Percentiles rank a stretch among this genome's conserved stretches.
Conservation (phyloP, 2,888 invertebrate species). For the Eilema depressum region DNA sequence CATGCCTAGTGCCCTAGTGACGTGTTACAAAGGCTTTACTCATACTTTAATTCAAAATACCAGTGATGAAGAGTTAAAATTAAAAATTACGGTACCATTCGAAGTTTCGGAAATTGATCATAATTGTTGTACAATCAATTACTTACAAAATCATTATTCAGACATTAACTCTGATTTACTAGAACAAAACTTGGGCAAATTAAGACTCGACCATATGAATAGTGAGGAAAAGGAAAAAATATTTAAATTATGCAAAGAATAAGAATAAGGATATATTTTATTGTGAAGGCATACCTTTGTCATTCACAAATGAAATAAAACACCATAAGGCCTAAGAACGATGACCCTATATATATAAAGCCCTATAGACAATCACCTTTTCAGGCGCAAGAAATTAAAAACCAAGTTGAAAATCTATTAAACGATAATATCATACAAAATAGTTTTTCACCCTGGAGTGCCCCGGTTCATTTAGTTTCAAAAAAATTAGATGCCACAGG, state of each 20-base stretch:
- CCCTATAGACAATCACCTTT: conserved; percentile 20
- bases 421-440: conserved; percentile 49
- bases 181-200: not conserved
- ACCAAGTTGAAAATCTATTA: conserved; percentile 44
- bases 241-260: conserved; percentile 44
- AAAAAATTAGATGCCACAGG: conserved; percentile 60
- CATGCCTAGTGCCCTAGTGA: not conserved
- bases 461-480: conserved; percentile 58
- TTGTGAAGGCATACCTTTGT: conserved; percentile 47
- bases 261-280: conserved; percentile 58
- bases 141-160: not conserved
- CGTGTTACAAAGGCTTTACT: not conserved
- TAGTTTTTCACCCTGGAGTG: conserved; percentile 57
- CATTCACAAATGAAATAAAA: conserved; percentile 30
- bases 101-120: not conserved
- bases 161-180: too few species aligned
- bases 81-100: not conserved
- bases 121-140: not conserved
- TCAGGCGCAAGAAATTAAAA: conserved; percentile 48
- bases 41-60: conserved; percentile 5
- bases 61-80: not conserved
- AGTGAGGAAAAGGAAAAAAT: conserved; percentile 49
- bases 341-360: conserved; percentile 14
- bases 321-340: conserved; percentile 11
- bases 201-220: conserved; percentile 48